Percentiles rank a stretch among this genome's conserved stretches.
phyloP scores from a whole-genome alignment of 1,140 invertebrate species.

The Cyrtorhinus lividipennis region DNA sequence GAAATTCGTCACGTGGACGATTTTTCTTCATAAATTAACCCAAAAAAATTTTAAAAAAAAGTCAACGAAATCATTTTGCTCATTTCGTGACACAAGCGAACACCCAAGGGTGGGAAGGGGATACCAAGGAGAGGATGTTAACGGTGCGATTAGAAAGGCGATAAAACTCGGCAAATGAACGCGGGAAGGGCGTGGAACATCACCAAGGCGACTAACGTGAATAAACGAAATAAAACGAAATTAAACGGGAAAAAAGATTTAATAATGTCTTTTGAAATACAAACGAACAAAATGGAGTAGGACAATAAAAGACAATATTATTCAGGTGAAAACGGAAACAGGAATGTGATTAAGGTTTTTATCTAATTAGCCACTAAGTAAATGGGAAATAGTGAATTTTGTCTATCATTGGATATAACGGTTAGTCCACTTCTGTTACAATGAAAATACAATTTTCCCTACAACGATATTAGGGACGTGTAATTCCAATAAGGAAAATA shows the following conservation, averaged over 20 bases:
- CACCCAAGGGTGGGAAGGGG: no score
- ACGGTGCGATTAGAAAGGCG: no score
- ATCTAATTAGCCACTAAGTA: not conserved
- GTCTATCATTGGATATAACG: not conserved
- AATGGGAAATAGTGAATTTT: not conserved
- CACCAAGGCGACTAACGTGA: no score
- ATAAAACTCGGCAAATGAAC: no score
- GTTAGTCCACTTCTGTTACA: conserved; percentile 3
- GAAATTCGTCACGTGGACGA: no score
- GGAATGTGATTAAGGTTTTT: conserved; percentile 7
- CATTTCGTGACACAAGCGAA: no score
- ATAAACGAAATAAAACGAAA: not conserved
- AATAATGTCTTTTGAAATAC: conserved; percentile 4
- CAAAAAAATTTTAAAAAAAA: conserved; percentile 4
- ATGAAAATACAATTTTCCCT: not conserved
- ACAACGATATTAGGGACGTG: not conserved
- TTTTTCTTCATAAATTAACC: no score
- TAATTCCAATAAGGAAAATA: not conserved
- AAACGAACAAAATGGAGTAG: conserved; percentile 5
- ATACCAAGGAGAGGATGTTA: no score
- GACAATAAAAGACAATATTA: not conserved
- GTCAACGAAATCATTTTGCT: conserved; percentile 15
- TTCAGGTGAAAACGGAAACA: not conserved
- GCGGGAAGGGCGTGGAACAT: no score
- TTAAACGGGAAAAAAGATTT: not conserved